Evolutionary conservation across 2,113 vertebrate species (phyloP), one percentile per base, ranked within the genome.

Genomic region (Pangasianodon gigas): DNA sequence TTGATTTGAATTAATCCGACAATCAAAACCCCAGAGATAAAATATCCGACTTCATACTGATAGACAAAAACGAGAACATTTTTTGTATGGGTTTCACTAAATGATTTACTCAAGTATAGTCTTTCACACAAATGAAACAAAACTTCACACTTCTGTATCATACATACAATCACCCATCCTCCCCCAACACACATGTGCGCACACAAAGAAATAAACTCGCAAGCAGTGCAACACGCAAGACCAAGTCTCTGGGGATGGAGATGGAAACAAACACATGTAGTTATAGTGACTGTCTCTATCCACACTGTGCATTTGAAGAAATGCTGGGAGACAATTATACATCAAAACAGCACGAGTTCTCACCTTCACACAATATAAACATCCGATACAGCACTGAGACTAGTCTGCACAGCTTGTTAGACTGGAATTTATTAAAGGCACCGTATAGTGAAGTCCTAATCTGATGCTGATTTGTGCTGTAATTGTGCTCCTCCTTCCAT

Each of bases 261-360:
- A 46, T 87, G 88, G 87, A 91, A 91, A 92, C 87, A 88, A 92
- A 92, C 87, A 91, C n/a, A 58, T 85, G 92, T 91, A 24, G 88
- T 89, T 91, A 89, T 92, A 91, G 93, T 84, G 56, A 91, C 91
- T 46, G 88, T 84, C 79, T 80, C 48, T 83, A 80, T 88, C 71
- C 37, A 65, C 75, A 24, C 4, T 16, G 80, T 80, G 71, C 58
- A 77, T 74, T 60, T 7, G 0, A 37, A 75, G 32, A 54, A 54
- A 88, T 81, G 54, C 26, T 54, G 62, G 41, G 77, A 16, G n/a
- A 85, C 74, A 13, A 80, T 29, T 80, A 80, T 16, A 26, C 46
- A 16, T 80, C 46, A 62, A 89, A 60, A 82, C 69, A 85, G 26
- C 21, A 60, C 3, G 51, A 32, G 74, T 44, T 46, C 24, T 14